Percentiles rank a stretch among this genome's conserved stretches.
These are phyloP conservation scores for human DNA, from an alignment of 2,113 vertebrate species.

Conservation along the genomic window DNA sequence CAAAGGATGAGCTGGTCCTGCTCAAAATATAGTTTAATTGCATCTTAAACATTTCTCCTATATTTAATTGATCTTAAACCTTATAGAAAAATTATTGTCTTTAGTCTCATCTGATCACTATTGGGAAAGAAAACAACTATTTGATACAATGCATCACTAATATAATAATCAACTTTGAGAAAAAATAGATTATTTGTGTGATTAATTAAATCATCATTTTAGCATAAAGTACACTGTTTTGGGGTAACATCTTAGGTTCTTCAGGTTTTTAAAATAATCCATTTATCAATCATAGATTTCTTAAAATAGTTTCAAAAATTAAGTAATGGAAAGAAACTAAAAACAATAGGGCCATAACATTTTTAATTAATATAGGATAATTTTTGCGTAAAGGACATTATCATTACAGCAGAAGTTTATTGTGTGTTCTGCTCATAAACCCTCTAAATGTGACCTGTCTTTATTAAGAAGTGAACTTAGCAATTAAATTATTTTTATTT, in stretches of 20 bases:
- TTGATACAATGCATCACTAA: neutral
- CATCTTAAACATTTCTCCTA: neutral
- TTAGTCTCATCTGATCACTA: neutral
- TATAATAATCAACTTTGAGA: neutral
- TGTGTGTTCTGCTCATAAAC: neutral
- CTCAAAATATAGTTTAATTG: neutral
- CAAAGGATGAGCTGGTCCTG: neutral
- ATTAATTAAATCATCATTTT: neutral
- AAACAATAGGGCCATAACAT: neutral
- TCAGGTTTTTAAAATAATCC: neutral
- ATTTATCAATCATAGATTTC: neutral
- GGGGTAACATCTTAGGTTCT: neutral
- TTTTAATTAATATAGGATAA: neutral
- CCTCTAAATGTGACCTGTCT: neutral
- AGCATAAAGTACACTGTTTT: neutral
- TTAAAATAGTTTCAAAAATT: conserved; percentile 19
- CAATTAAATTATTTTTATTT: neutral
- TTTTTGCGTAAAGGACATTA: neutral
- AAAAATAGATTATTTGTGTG: neutral
- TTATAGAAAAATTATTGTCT: neutral
- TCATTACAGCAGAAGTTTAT: neutral
- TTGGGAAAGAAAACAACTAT: neutral
- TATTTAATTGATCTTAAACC: neutral
- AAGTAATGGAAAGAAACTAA: neutral
- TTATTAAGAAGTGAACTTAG: neutral